Evolutionary conservation across 2,113 vertebrate species (phyloP).

Genomic region (Triplophysa tibetana): DNA sequence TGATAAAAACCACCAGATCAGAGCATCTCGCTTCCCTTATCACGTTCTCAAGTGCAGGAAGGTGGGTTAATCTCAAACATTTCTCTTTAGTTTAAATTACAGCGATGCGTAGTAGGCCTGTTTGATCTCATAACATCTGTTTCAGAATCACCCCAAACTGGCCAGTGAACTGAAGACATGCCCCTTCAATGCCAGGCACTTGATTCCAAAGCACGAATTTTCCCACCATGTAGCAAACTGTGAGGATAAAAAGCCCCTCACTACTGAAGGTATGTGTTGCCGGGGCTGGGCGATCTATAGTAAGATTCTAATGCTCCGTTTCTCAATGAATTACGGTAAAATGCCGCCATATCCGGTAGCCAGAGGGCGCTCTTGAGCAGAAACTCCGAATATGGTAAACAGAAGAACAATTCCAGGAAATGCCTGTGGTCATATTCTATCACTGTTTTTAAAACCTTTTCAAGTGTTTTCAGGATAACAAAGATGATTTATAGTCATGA

Average conservation of each 20-base stretch:
- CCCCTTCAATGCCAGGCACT: constrained; percentile 82
- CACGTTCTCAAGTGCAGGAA: constrained; percentile 91
- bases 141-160: constrained; percentile 76
- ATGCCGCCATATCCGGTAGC: too few species aligned
- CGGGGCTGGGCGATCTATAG: not conserved
- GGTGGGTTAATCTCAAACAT: constrained; percentile 63
- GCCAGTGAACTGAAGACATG: constrained; percentile 75
- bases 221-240: constrained; percentile 70
- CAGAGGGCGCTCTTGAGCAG: not conserved
- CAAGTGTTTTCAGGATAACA: too few species aligned
- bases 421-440: too few species aligned
- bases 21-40: constrained; percentile 85
- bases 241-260: constrained; percentile 51
- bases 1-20: constrained; percentile 84
- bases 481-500: too few species aligned
- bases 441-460: too few species aligned
- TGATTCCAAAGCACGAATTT: constrained; percentile 71
- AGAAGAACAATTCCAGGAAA: too few species aligned
- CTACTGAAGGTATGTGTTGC: constrained; percentile 50
- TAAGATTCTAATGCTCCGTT: not conserved
- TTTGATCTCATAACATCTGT: not conserved
- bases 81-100: not conserved
- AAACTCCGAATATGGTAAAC: too few species aligned
- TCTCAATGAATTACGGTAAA: too few species aligned
- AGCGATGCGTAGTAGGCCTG: too few species aligned